Evolutionary conservation across 2,888 invertebrate species (phyloP), one percentile per base, ranked within the genome.

Genomic region (Eupithecia insigniata): DNA sequence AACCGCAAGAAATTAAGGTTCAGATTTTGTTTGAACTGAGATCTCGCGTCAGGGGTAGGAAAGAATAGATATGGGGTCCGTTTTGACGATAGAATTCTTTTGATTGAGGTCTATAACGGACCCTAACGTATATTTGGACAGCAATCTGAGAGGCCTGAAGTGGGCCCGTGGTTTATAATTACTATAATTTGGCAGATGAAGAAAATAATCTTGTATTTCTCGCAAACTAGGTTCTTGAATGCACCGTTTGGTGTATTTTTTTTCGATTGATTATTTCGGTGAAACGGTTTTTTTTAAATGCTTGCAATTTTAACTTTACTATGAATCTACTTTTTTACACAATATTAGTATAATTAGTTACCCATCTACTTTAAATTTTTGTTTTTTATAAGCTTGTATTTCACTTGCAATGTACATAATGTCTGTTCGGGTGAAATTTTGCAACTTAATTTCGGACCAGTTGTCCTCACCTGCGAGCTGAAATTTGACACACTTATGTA

Each of bases 71-170:
- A 93, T 93, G 90, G 93, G 92, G 92, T 89, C 88, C 89, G 85
- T 84, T 90, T 85, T 77, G 85, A 81, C 84, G 88, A 90, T 90
- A 88, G 88, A 92, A 90, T 91, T 93, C 91, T 89, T 91, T 93
- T 90, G 89, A 91, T 86, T 89, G 85, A 89, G 88, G 84, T 84
- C 85, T 88, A 88, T 92, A 94, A 93, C 93, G 92, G 91, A 90
- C 94, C 93, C 93, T 83, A 94, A 93, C 93, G 94, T 92, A 91
- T 92, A 93, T 93, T 93, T 93, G 93, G 93, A 93, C 92, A 93
- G 90, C 90, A 92, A 92, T 84, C 91, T 85, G 92, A 92, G 93
- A 92, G 92, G 87, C 88, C 84, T 93, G 85, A 88, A 94, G 93
- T 92, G 90, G 89, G 87, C 89, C 89, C 89, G 83, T 84, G 87